phyloP scores from a whole-genome alignment of 2,797 vertebrate species.

The Cyclura pinguis region DNA sequence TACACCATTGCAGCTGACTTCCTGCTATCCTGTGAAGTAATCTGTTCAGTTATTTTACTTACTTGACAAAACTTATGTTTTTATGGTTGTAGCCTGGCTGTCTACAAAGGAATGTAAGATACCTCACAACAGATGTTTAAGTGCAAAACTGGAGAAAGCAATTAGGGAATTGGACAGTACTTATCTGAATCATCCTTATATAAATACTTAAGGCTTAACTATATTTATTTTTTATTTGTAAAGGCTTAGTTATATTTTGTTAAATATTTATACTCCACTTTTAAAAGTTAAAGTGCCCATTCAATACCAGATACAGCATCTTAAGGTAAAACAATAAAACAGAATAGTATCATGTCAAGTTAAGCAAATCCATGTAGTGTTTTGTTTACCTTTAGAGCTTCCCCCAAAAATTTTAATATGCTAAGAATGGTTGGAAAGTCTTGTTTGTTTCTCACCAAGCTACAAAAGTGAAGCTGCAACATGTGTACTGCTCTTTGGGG shows the following conservation, averaged over 20 bases:
- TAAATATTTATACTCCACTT: background rate
- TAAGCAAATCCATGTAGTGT: too few species aligned
- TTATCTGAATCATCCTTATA: background rate
- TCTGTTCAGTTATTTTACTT: background rate
- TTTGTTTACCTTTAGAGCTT: background rate
- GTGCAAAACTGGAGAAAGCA: background rate
- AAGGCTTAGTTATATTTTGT: background rate
- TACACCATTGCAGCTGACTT: background rate
- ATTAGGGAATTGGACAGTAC: too few species aligned
- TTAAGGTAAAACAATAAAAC: background rate
- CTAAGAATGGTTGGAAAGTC: background rate
- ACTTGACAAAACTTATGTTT: background rate
- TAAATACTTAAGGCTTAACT: background rate
- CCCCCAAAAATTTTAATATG: background rate
- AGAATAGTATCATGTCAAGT: background rate
- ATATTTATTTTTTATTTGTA: background rate
- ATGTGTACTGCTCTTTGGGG: too few species aligned
- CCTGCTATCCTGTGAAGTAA: too few species aligned
- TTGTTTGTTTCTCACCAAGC: background rate
- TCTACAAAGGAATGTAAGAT: background rate
- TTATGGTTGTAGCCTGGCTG: background rate
- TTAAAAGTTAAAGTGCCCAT: background rate
- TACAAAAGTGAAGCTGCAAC: too few species aligned
- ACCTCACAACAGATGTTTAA: background rate
- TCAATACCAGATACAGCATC: background rate